phyloP scores from a whole-genome alignment of 2,888 invertebrate genomes.

The Apodemia mormo region DNA sequence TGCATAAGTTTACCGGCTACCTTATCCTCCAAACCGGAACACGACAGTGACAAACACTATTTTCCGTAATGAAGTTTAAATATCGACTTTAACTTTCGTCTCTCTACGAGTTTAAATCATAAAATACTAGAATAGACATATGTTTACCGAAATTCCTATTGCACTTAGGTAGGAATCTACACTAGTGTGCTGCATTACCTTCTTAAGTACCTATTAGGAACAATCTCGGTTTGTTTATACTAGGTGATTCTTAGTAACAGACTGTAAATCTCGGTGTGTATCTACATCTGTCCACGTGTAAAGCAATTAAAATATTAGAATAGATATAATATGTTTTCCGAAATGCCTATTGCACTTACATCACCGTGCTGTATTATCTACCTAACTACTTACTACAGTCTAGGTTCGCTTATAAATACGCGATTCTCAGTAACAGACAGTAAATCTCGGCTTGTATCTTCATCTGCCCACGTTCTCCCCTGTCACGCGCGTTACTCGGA shows the following conservation, averaged over 20 bases:
- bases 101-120: too few species aligned
- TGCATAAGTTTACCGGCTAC: too few species aligned
- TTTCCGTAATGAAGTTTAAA: too few species aligned
- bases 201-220: slow-evolving; percentile 18
- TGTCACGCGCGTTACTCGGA: slow-evolving; percentile 47
- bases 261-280: slow-evolving; percentile 43
- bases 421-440: slow-evolving; percentile 32
- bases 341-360: not conserved
- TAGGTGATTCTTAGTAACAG: slow-evolving; percentile 27
- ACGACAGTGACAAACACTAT: too few species aligned
- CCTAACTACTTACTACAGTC: slow-evolving; percentile 22
- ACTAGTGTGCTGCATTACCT: not conserved
- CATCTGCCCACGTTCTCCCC: slow-evolving; percentile 47
- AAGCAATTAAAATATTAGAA: not conserved
- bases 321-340: not conserved
- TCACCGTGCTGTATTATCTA: not conserved
- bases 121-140: not conserved
- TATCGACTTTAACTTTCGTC: not conserved
- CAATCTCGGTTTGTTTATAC: slow-evolving; percentile 26
- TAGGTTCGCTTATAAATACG: slow-evolving; percentile 26
- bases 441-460: slow-evolving; percentile 45
- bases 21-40: too few species aligned
- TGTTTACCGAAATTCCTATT: not conserved
- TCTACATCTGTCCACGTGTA: slow-evolving; percentile 47
- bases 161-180: too few species aligned